Evolutionary conservation across 2,113 vertebrate species (phyloP), one percentile per base, ranked within the genome.

Genomic region (Mirounga angustirostris): DNA sequence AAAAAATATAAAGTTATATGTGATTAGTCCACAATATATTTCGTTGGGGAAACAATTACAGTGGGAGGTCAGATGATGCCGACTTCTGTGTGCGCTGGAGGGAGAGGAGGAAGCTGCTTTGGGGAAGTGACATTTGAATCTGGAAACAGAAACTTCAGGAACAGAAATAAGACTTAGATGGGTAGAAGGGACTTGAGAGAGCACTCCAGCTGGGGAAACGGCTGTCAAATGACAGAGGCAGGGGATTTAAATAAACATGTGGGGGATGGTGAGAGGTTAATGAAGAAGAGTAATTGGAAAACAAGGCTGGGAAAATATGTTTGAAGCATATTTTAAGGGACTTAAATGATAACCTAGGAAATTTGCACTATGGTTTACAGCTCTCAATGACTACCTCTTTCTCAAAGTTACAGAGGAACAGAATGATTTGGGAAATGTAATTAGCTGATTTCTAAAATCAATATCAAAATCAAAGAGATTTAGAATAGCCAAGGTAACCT

Each of bases 281-380:
- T 93, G 46, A 84, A 65, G 61, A 97, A n/a, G 21, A 84, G 30
- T 74, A 89, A 80, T 30, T 76, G n/a, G 56, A 59, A 81, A 89
- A 56, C 74, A 58, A 59, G 61, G 1, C 50, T 67, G 40, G 30
- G 73, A 87, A 92, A 84, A 65, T n/a, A 71, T 5, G 3, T 46
- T 76, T 46, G 69, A 61, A 95, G 22, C 58, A 36, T 93, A 91
- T 74, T 91, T 98, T 74, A 78, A 46, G 56, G 83, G 18, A 69
- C 21, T 50, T 50, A 89, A 56, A 91, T 87, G 65, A 71, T 81
- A 67, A 69, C n/a, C 30, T 43, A 82, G 26, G 54, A 96, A 69
- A 16, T 87, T 59, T 61, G 2, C 15, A 33, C 15, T 16, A 24
- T 40, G 61, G 8, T 36, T 86, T 30, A 69, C 13, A 84, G 9